Evolutionary conservation across 2,888 invertebrate species (phyloP), one percentile per base, ranked within the genome.

Genomic region (Caenorhabditis sp.): DNA sequence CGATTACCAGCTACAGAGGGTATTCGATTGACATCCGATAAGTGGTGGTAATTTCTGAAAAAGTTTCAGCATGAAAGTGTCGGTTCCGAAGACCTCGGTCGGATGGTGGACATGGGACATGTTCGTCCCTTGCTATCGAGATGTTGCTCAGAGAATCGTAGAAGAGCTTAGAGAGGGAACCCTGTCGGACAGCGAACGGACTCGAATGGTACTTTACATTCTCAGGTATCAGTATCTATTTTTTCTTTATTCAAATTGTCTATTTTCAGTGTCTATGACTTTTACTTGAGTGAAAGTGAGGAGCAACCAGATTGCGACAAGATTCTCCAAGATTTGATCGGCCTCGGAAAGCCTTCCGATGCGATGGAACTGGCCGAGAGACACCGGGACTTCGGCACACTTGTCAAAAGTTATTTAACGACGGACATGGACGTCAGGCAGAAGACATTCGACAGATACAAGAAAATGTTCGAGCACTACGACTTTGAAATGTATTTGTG

Each of bases 401-500:
- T 78, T 2, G 35, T 73, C 41, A 73, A 78, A 32, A 56, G 53
- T 22, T 53, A 46, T 15, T 17, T 78, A 30, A 17, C 11, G 4
- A 43, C 58, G 0, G 78, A 73, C 8, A 15, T 13, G 1, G 13
- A 2, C 1, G 39, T 52, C 2, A 37, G 78, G 8, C 72, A 72
- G 39, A 58, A 56, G 20, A 39, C 53, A 13, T 62, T 78, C 11
- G 72, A 72, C 3, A 39, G 62, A 26, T 68, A 50, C 62, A 78
- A 78, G 48, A 66, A 68, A 20, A 22, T 43, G 45, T 78, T 26
- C 39, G 62, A 41, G 17, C 32, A 50, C 1, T 50, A 78, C 24
- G 78, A 78, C 26, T 78, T 78, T 15, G 78, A 78, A 35, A 72
- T 78, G 78, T 78, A 72, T 39, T n/a, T 78, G 17, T 78, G 78